phyloP scores from a whole-genome alignment of 2,888 invertebrate species.

The Noctua fimbriata region DNA sequence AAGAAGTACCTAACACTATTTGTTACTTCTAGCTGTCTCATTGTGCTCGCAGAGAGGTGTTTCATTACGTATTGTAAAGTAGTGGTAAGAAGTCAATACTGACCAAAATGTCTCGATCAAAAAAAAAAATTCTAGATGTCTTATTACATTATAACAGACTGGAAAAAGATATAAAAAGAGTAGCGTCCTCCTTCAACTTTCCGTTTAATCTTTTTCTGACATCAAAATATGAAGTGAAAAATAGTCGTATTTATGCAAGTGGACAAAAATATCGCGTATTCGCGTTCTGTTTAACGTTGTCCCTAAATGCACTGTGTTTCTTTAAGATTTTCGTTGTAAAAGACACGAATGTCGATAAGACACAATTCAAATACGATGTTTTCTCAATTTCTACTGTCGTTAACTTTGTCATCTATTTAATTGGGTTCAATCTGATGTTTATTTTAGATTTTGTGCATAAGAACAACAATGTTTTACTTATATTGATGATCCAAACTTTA shows the following conservation, averaged over 20 bases:
- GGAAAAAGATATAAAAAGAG: constrained; percentile 17
- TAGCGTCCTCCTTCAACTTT: neutral
- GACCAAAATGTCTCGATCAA: constrained; percentile 7
- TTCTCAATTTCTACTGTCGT: neutral
- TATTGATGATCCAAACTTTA: constrained; percentile 49
- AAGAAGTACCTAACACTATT: neutral
- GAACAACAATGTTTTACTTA: constrained; percentile 32
- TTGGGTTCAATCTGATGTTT: constrained; percentile 2
- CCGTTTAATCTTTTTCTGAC: constrained; percentile 20
- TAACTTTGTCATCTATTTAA: too few species aligned
- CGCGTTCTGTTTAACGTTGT: constrained; percentile 15
- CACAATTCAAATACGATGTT: constrained; percentile 1
- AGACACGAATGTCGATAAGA: constrained; percentile 13
- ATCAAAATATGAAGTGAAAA: constrained; percentile 24
- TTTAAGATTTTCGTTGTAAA: neutral
- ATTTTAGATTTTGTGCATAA: constrained; percentile 19
- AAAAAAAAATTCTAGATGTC: neutral
- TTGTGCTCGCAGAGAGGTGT: neutral
- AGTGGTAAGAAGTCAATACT: neutral
- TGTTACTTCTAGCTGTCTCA: neutral
- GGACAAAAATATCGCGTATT: constrained; percentile 19
- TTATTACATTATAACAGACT: constrained; percentile 1
- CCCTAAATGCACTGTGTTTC: constrained; percentile 14
- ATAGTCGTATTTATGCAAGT: constrained; percentile 10
- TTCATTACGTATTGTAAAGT: neutral